phyloP scores from a whole-genome alignment of 2,888 invertebrate genomes.

The Mantis religiosa region DNA sequence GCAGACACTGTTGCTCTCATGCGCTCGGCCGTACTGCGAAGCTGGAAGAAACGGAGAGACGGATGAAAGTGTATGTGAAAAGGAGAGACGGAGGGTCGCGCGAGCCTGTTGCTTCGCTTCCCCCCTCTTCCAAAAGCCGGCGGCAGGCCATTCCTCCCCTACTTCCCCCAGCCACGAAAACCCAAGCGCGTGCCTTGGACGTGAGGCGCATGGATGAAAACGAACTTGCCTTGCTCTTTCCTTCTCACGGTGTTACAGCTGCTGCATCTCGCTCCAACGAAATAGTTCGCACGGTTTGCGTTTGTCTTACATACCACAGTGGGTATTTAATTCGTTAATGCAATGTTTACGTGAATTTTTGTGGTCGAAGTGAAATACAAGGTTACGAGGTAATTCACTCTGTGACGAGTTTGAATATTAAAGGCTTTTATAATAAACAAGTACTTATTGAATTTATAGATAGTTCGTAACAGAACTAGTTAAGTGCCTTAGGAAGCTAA shows the following conservation, averaged over 20 bases:
- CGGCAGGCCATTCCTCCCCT: not conserved
- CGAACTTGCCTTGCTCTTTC: not conserved
- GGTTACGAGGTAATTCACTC: too few species aligned
- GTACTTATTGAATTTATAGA: too few species aligned
- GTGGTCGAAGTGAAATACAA: too few species aligned
- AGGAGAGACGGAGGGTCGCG: constrained; percentile 25
- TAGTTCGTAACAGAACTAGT: too few species aligned
- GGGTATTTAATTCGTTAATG: too few species aligned
- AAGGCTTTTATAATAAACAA: too few species aligned
- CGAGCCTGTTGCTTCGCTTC: constrained; percentile 26
- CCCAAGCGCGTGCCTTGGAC: constrained; percentile 31
- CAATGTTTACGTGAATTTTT: too few species aligned
- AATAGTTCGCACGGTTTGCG: not conserved
- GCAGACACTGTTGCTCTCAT: constrained; percentile 8
- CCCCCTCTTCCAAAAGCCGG: not conserved
- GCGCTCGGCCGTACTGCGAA: not conserved
- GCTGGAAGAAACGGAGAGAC: not conserved
- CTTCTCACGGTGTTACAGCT: not conserved
- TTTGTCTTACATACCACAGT: too few species aligned
- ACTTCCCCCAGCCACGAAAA: not conserved
- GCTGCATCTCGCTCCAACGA: not conserved
- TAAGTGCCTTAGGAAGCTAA: too few species aligned
- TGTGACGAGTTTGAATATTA: too few species aligned
- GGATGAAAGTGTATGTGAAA: not conserved
- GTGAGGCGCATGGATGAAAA: constrained; percentile 31